Evolutionary conservation across 2,888 invertebrate species (phyloP).

Genomic region (Fragum whitleyi): DNA sequence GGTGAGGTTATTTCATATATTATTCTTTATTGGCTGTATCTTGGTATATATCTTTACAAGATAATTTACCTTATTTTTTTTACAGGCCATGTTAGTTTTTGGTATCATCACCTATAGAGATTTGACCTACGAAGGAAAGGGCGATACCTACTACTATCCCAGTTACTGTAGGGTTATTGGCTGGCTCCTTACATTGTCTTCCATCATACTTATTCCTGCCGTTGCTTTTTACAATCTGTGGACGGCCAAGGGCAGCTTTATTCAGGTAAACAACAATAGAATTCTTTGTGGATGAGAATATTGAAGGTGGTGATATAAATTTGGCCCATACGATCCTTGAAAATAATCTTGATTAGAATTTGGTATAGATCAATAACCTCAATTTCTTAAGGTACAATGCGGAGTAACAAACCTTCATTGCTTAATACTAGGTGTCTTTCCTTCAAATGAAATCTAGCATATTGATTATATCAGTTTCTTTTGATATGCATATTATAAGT

Average conservation of each 20-base stretch:
- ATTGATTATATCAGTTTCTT: background rate
- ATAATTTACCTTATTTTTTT: too few relatives aligned
- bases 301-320: background rate
- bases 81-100: background rate
- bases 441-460: background rate
- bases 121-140: conserved; percentile 5
- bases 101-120: background rate
- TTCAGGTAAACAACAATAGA: background rate
- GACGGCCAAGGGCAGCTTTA: background rate
- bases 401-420: background rate
- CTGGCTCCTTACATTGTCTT: background rate
- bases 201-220: background rate
- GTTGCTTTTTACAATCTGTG: background rate
- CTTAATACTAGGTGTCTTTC: background rate
- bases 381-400: background rate
- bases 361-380: background rate
- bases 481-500: too few relatives aligned
- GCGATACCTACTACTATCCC: background rate
- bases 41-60: too few relatives aligned
- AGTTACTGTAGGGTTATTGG: background rate
- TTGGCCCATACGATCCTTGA: background rate
- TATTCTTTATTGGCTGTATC: too few relatives aligned
- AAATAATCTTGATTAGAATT: background rate
- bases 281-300: background rate
- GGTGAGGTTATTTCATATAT: too few relatives aligned